Conservation (phyloP, 2,888 invertebrate species). For the Trachelus stipa region DNA sequence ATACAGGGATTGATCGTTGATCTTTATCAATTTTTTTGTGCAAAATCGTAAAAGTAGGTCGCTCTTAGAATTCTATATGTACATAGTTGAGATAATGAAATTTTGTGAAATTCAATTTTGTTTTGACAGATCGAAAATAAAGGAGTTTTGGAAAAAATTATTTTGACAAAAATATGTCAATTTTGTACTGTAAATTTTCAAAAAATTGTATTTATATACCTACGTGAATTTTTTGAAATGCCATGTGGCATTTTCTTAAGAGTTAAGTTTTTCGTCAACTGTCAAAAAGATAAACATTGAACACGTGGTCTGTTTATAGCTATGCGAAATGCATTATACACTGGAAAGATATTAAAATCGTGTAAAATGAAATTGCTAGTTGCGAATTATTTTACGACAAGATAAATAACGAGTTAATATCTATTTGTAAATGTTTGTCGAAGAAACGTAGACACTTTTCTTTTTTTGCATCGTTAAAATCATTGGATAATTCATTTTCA, state of each 20-base stretch:
- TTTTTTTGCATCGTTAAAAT: neutral
- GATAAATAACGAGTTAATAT: neutral
- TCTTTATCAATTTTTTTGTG: neutral
- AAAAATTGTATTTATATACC: neutral
- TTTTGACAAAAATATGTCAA: neutral
- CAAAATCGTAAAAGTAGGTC: neutral
- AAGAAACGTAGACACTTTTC: neutral
- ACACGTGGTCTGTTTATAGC: neutral
- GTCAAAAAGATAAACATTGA: neutral
- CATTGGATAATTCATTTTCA: neutral
- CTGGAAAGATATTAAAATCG: neutral
- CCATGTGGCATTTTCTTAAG: neutral
- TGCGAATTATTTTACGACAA: neutral
- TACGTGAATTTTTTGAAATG: no score
- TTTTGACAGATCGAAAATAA: conserved; percentile 6
- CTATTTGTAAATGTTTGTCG: neutral
- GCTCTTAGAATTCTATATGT: neutral
- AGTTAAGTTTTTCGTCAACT: neutral
- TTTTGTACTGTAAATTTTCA: no score
- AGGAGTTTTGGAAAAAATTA: neutral
- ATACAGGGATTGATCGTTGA: neutral
- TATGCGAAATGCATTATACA: neutral
- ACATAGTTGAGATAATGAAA: neutral
- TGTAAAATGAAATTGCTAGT: neutral
- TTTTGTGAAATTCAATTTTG: neutral